A percentile compares a stretch with the other conserved stretches of the same genome.
Conservation (phyloP, 2,113 vertebrate genomes). For the Gobiocypris rarus region DNA sequence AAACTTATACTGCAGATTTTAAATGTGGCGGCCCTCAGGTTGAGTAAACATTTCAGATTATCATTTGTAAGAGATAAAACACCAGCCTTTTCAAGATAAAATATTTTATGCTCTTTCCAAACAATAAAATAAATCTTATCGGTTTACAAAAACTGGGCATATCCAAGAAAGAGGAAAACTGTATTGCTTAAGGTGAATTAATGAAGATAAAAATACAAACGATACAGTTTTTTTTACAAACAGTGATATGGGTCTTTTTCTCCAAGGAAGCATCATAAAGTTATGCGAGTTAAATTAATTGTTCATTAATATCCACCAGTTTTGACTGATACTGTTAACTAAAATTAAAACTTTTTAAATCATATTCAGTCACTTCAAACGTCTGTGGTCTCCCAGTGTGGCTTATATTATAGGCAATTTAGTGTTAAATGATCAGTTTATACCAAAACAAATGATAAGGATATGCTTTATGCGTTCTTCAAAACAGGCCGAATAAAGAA, state of each 20-base stretch:
- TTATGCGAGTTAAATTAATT: not conserved
- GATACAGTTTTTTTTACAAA: not conserved
- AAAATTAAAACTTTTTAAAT: not conserved
- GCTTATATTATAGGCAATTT: too few relatives aligned
- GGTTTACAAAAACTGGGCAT: not conserved
- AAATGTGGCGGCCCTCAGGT: not conserved
- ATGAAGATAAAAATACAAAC: too few relatives aligned
- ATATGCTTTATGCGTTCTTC: too few relatives aligned
- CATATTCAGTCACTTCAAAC: too few relatives aligned
- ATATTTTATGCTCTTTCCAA: not conserved
- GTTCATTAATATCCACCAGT: not conserved
- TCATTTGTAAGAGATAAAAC: not conserved
- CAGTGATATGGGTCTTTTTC: not conserved
- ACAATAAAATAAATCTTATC: not conserved
- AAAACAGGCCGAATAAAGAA: too few relatives aligned
- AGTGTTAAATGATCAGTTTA: too few relatives aligned
- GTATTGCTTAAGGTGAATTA: not conserved
- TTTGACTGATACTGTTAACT: not conserved
- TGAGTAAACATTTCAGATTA: not conserved
- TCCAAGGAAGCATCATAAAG: too few relatives aligned
- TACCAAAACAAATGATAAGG: too few relatives aligned
- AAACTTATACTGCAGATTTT: not conserved
- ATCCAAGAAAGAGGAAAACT: not conserved
- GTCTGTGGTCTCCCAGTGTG: too few relatives aligned
- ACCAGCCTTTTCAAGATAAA: too few relatives aligned